Evolutionary conservation across 2,888 invertebrate species (phyloP).

Genomic region (Leptodirus hochenwartii): DNA sequence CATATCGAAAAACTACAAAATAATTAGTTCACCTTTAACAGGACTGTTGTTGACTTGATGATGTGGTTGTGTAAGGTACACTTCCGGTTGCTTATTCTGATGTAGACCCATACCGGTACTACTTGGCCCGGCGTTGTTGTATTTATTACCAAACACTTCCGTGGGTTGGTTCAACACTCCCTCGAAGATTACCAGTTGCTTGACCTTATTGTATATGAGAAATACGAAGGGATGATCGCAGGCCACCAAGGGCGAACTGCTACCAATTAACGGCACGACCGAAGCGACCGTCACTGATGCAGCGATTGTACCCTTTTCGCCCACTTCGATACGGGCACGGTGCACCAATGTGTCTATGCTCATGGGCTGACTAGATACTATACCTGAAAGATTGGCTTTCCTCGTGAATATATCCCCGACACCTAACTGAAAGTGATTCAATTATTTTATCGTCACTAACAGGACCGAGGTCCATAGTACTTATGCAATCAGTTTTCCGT

Average conservation of each 20-base stretch:
- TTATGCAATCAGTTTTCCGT: too few species aligned
- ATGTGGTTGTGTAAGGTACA: too few species aligned
- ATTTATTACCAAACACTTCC: conserved; percentile 5
- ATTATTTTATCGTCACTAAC: too few species aligned
- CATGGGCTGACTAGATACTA: conserved; percentile 25
- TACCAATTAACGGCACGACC: conserved; percentile 40
- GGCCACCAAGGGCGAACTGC: conserved; percentile 29
- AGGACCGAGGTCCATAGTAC: too few species aligned
- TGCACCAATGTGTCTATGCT: conserved; percentile 37
- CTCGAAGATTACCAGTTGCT: conserved; percentile 40
- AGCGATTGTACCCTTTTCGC: conserved; percentile 46
- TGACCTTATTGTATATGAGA: conserved; percentile 37
- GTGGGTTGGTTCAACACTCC: conserved; percentile 27
- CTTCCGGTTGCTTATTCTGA: too few species aligned
- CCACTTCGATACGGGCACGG: conserved; percentile 43
- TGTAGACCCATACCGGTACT: too few species aligned
- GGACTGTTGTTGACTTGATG: too few species aligned
- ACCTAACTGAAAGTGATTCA: conserved; percentile 33
- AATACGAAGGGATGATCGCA: conserved; percentile 47
- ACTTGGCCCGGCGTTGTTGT: too few species aligned
- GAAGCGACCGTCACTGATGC: conserved; percentile 40
- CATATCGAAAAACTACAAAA: too few species aligned
- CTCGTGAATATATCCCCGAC: conserved; percentile 35
- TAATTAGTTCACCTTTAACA: too few species aligned
- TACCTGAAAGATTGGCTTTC: conserved; percentile 37